A percentile compares a stretch with the other conserved stretches of the same genome.
Conservation (phyloP, 2,797 vertebrate genomes). For the Hemitrygon akajei region DNA sequence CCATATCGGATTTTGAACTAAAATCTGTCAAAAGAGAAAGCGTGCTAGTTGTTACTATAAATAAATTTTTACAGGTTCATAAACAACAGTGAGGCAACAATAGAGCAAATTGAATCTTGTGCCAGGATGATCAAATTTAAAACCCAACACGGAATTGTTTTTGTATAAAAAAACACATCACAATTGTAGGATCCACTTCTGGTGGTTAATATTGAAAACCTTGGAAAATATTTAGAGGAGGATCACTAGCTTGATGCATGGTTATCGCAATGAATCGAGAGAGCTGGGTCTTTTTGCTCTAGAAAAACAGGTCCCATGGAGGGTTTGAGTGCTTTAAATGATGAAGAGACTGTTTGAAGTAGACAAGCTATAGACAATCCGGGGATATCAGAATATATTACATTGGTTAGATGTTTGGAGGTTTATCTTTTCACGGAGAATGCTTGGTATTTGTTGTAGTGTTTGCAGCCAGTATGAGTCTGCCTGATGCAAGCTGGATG, state of each 20-base stretch:
- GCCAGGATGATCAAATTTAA: neutral
- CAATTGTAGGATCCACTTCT: neutral
- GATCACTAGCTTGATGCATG: neutral
- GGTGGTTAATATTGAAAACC: neutral
- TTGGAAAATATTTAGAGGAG: neutral
- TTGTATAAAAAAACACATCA: neutral
- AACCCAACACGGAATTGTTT: neutral
- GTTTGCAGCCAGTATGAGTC: neutral
- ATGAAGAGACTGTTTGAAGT: neutral
- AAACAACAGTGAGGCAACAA: neutral
- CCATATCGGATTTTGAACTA: neutral
- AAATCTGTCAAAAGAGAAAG: neutral
- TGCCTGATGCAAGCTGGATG: neutral
- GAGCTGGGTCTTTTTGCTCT: neutral
- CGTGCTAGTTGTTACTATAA: neutral
- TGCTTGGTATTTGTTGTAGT: neutral
- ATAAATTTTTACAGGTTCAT: neutral
- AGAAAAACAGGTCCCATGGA: neutral
- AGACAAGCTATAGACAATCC: neutral
- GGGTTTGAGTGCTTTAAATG: neutral
- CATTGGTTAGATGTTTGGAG: neutral
- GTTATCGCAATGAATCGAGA: neutral
- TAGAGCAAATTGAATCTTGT: neutral
- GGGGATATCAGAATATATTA: neutral
- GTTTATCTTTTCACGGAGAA: neutral